Evolutionary conservation across 2,888 invertebrate species (phyloP), one percentile per base, ranked within the genome.

Genomic region (Dryobotodes eremita): DNA sequence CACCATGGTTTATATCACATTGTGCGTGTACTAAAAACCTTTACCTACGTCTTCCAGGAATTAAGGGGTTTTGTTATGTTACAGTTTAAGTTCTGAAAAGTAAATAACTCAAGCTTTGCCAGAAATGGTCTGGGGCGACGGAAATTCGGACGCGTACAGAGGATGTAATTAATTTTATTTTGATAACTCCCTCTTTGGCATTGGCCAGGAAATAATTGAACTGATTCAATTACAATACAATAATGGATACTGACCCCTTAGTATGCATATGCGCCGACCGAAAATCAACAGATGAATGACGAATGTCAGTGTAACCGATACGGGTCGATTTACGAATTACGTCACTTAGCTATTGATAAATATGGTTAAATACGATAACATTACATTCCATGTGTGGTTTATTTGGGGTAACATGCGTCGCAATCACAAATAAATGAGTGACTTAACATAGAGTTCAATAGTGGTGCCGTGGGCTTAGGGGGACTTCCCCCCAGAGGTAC

Each of bases 271-370:
- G 5, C 13, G 36, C 4, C n/a, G 42, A 62, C 7, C 26, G 48
- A 46, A 59, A 42, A 57, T 57, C 36, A 71, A 70, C 78, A 81
- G 71, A 80, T 66, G 69, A 42, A 68, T 75, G 66, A 84, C 62
- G 74, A 42, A 68, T 73, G 61, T 80, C 71, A 71, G 77, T 78
- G 72, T 70, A 61, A 17, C 26, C 13, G 48, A 83, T 73, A 70
- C 46, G 78, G 79, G 83, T 82, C 75, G 31, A 42, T 69, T 85
- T 65, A 77, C 48, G 2, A 69, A 76, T 85, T 48, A 74, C 73
- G 66, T 74, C 75, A 83, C 17, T 46, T 72, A 36, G 2, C 31
- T 36, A 70, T 71, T 64, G 59, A 71, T 82, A 77, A 83, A 46
- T 13, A 62, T 59, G 15, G 57, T 26, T 1, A n/a, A 66, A 69